A percentile compares a stretch with the other conserved stretches of the same genome.
Conservation (phyloP, 2,797 vertebrate species). For the Brachyrhaphis roseni region DNA sequence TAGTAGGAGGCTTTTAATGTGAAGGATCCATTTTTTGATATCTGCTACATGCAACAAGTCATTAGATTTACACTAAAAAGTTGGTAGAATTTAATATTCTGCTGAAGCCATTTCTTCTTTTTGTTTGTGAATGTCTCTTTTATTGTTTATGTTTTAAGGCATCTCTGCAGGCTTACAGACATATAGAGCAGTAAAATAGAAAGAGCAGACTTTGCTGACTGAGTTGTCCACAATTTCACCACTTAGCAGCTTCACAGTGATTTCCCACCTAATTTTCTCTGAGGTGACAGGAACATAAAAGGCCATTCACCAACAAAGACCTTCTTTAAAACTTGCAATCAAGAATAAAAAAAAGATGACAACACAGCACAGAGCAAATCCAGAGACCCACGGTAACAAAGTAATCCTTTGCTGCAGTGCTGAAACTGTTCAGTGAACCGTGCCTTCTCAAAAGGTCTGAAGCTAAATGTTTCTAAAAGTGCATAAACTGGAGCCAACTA, state of each 20-base stretch:
- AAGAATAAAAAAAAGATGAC: constrained; percentile 7
- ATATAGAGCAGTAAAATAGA: constrained; percentile 2
- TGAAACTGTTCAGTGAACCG: constrained; percentile 21
- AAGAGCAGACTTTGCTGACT: constrained; percentile 11
- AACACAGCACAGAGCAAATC: background rate
- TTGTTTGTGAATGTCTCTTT: background rate
- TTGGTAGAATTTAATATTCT: background rate
- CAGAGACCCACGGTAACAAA: background rate
- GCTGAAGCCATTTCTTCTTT: background rate
- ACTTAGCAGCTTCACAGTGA: constrained; percentile 32
- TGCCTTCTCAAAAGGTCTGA: constrained; percentile 3
- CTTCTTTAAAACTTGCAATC: background rate
- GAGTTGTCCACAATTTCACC: constrained; percentile 10
- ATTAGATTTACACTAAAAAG: background rate
- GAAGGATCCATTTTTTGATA: background rate
- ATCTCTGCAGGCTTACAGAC: background rate
- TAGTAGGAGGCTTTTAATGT: background rate
- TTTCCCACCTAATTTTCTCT: constrained; percentile 35
- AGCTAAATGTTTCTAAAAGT: background rate
- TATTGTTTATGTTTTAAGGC: background rate
- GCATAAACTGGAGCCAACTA: background rate
- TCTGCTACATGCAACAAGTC: background rate
- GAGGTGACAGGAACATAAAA: constrained; percentile 11
- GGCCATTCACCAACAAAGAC: constrained; percentile 13
- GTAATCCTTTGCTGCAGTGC: background rate